Conservation (phyloP, 1,140 invertebrate genomes). For the Rhyzopertha dominica region DNA sequence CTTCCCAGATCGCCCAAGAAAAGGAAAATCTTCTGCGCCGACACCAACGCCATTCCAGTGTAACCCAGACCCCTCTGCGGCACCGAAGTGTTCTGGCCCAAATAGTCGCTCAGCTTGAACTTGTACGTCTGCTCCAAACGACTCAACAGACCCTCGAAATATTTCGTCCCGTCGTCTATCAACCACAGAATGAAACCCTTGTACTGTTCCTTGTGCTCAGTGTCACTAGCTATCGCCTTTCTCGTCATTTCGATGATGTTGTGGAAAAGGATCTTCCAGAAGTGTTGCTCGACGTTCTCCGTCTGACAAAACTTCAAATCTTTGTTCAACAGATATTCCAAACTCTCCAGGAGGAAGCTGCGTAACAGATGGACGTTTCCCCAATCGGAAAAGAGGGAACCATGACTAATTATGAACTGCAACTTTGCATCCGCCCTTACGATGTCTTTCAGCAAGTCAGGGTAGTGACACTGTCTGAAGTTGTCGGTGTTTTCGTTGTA, state of each 20-base stretch:
- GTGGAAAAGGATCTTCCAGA: slow-evolving; percentile 91
- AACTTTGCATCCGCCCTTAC: slow-evolving; percentile 53
- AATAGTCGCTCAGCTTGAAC: slow-evolving; percentile 64
- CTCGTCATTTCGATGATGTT: slow-evolving; percentile 81
- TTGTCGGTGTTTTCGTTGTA: slow-evolving; percentile 52
- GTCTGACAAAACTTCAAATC: slow-evolving; percentile 85
- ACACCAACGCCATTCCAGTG: slow-evolving; percentile 71
- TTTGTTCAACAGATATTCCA: slow-evolving; percentile 67
- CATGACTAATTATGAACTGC: slow-evolving; percentile 50
- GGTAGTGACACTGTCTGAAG: slow-evolving; percentile 50
- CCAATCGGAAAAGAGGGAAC: slow-evolving; percentile 47
- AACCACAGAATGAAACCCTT: slow-evolving; percentile 66
- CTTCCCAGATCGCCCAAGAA: slow-evolving; percentile 87
- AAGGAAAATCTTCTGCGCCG: slow-evolving; percentile 81
- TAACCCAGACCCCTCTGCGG: slow-evolving; percentile 61
- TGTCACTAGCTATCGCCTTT: slow-evolving; percentile 51
- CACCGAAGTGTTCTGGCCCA: slow-evolving; percentile 50
- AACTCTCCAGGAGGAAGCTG: slow-evolving; percentile 62
- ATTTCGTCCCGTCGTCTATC: slow-evolving; percentile 74
- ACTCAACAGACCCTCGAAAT: slow-evolving; percentile 71
- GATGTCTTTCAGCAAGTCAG: slow-evolving; percentile 52
- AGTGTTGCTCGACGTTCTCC: slow-evolving; percentile 83
- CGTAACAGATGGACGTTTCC: slow-evolving; percentile 49
- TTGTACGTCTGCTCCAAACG: slow-evolving; percentile 68
- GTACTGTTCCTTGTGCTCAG: slow-evolving; percentile 54